Evolutionary conservation across 2,797 vertebrate genomes (phyloP).

Genomic region (Remorina albescens): DNA sequence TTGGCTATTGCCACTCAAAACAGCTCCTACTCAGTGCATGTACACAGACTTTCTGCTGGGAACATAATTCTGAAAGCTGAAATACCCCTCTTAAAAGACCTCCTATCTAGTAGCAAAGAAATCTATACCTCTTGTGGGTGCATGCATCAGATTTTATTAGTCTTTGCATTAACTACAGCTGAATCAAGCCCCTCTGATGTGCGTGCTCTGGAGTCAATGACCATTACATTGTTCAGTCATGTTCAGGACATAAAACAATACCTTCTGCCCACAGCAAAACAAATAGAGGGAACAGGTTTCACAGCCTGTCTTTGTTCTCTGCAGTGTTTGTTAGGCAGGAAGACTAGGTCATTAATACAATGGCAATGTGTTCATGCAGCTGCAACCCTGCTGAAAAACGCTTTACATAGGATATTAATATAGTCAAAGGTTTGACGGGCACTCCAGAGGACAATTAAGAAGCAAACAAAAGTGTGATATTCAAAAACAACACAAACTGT

Average conservation of each 20-base stretch:
- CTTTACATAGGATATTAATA: slow-evolving; percentile 14
- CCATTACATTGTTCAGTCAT: slow-evolving; percentile 65
- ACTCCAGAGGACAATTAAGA: background rate
- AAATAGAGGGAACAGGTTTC: slow-evolving; percentile 67
- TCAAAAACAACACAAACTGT: background rate
- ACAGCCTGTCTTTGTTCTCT: slow-evolving; percentile 67
- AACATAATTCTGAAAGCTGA: slow-evolving; percentile 57
- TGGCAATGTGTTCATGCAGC: slow-evolving; percentile 68
- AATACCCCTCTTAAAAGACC: slow-evolving; percentile 64
- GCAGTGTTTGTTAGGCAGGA: slow-evolving; percentile 67
- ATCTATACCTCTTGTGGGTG: slow-evolving; percentile 63
- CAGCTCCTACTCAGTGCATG: background rate
- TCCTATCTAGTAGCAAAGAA: slow-evolving; percentile 60
- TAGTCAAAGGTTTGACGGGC: slow-evolving; percentile 2
- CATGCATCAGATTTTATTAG: slow-evolving; percentile 76
- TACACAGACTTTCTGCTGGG: slow-evolving; percentile 35
- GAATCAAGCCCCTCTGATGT: slow-evolving; percentile 62
- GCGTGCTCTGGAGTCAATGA: slow-evolving; percentile 60
- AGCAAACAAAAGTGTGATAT: background rate
- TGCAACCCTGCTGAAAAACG: slow-evolving; percentile 34
- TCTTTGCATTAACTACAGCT: slow-evolving; percentile 63
- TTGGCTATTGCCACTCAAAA: slow-evolving; percentile 12
- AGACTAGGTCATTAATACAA: slow-evolving; percentile 67
- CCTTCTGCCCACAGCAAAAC: slow-evolving; percentile 40
- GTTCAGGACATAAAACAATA: slow-evolving; percentile 76